A percentile compares a stretch with the other conserved stretches of the same genome.
phyloP scores from a whole-genome alignment of 2,797 vertebrate species.

The Sebastes miniatus region DNA sequence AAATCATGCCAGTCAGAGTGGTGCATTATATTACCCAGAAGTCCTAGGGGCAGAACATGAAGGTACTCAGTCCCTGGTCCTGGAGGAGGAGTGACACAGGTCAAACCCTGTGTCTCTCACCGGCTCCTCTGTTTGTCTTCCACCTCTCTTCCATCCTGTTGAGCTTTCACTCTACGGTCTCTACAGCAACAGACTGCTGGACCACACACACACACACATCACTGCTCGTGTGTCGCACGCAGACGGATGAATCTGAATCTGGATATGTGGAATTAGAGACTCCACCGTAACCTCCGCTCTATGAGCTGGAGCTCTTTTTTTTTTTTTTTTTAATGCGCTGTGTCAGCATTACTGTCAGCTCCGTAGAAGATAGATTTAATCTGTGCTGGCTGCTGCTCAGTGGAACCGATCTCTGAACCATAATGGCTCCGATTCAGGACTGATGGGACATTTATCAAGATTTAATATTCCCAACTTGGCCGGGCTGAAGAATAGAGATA shows the following conservation, averaged over 20 bases:
- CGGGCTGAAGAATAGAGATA: neutral
- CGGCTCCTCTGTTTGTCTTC: slow-evolving; percentile 75
- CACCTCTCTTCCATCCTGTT: slow-evolving; percentile 73
- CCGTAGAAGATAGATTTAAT: slow-evolving; percentile 25
- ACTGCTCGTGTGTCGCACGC: neutral
- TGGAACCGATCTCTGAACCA: slow-evolving; percentile 10
- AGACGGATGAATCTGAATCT: slow-evolving; percentile 4
- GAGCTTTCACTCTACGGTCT: slow-evolving; percentile 80
- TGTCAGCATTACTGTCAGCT: slow-evolving; percentile 40
- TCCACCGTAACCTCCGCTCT: neutral
- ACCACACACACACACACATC: slow-evolving; percentile 58
- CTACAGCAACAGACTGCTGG: slow-evolving; percentile 68
- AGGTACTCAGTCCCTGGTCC: slow-evolving; percentile 71
- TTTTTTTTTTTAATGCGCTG: slow-evolving; percentile 4
- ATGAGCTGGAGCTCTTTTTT: neutral
- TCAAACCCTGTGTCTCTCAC: slow-evolving; percentile 69
- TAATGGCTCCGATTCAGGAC: slow-evolving; percentile 13
- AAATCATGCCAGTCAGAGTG: neutral
- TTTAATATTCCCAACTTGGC: slow-evolving; percentile 17
- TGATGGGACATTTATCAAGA: slow-evolving; percentile 7
- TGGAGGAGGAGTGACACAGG: slow-evolving; percentile 73
- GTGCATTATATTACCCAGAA: slow-evolving; percentile 55
- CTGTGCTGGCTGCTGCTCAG: slow-evolving; percentile 14
- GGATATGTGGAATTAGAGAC: slow-evolving; percentile 11
- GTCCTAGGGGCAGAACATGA: slow-evolving; percentile 82